Conservation (phyloP, 2,888 invertebrate species). For the Oxyscelio sp. region DNA sequence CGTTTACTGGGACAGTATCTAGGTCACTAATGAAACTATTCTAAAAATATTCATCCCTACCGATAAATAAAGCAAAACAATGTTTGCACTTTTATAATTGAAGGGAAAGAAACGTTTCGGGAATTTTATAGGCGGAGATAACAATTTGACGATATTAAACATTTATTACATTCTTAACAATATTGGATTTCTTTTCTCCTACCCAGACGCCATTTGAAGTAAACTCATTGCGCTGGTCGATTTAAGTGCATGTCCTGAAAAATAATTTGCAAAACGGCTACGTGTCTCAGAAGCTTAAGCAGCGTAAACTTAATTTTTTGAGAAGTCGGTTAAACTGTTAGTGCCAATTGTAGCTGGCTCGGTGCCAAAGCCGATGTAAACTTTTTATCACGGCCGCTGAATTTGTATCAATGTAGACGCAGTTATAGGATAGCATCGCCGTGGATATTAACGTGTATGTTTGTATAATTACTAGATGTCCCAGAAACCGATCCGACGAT, state of each 20-base stretch:
- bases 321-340: slow-evolving; percentile 37
- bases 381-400: slow-evolving; percentile 65
- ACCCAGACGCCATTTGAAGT: too few species aligned
- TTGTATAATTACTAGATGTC: slow-evolving; percentile 82
- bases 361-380: slow-evolving; percentile 81
- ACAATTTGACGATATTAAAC: too few species aligned
- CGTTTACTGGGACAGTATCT: too few species aligned
- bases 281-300: background rate
- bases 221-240: too few species aligned
- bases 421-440: slow-evolving; percentile 18
- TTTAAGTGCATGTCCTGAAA: background rate
- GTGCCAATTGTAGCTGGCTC: slow-evolving; percentile 76
- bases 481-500: slow-evolving; percentile 86
- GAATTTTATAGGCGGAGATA: too few species aligned
- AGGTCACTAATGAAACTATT: too few species aligned
- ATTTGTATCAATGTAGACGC: slow-evolving; percentile 35
- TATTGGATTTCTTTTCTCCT: too few species aligned
- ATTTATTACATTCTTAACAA: too few species aligned
- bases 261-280: background rate
- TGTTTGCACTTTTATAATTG: too few species aligned
- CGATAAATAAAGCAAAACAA: too few species aligned
- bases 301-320: slow-evolving; percentile 34
- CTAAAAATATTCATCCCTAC: too few species aligned
- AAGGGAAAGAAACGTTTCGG: too few species aligned
- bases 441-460: slow-evolving; percentile 58